Evolutionary conservation across 2,113 vertebrate genomes (phyloP).

Genomic region (Canis aureus): DNA sequence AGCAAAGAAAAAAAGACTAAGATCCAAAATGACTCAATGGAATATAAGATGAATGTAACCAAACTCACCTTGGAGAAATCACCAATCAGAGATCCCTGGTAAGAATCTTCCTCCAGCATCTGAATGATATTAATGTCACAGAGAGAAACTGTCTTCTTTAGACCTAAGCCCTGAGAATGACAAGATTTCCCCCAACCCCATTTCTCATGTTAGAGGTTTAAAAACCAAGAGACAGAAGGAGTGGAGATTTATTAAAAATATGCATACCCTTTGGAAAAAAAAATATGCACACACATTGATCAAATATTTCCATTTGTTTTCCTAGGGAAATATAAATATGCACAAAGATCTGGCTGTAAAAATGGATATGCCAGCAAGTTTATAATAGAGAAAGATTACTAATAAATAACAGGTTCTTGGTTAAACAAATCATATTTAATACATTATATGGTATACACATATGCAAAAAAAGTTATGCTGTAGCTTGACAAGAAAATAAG

Average conservation of each 20-base stretch:
- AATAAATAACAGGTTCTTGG: not conserved
- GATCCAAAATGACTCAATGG: constrained; percentile 3
- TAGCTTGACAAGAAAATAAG: constrained; percentile 31
- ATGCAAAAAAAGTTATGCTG: not conserved
- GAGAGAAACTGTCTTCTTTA: constrained; percentile 84
- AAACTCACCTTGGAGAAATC: constrained; percentile 87
- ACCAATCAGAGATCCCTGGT: constrained; percentile 81
- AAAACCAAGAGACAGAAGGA: not conserved
- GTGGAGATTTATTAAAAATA: constrained; percentile 34
- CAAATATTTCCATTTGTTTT: not conserved
- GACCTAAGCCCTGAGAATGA: constrained; percentile 69
- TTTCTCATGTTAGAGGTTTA: constrained; percentile 46
- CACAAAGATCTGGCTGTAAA: constrained; percentile 42
- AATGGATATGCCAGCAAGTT: not conserved
- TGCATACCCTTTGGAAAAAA: not conserved
- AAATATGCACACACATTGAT: not conserved
- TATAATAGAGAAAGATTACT: constrained; percentile 20
- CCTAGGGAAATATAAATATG: constrained; percentile 49
- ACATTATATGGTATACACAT: constrained; percentile 26
- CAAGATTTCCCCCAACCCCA: not conserved
- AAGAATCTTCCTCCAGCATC: constrained; percentile 80
- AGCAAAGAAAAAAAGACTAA: constrained; percentile 36
- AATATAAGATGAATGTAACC: not conserved
- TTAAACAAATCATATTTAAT: constrained; percentile 19
- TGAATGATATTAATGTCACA: constrained; percentile 79